phyloP scores from a whole-genome alignment of 1,140 invertebrate species.

The Procambarus clarkii region DNA sequence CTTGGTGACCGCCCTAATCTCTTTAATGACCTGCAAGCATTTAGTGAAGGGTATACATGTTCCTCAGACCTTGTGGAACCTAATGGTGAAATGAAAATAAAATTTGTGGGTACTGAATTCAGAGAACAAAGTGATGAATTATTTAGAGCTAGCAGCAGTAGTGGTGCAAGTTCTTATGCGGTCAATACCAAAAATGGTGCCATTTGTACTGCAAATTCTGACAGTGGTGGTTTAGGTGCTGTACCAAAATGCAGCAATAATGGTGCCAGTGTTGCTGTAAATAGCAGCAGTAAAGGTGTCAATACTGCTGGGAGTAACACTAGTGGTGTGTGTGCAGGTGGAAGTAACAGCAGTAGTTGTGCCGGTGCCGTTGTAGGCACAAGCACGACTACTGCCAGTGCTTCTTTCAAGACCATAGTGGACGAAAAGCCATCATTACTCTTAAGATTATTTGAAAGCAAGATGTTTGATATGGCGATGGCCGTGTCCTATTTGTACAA shows the following conservation, averaged over 20 bases:
- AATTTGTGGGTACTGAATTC: slow-evolving; percentile 11
- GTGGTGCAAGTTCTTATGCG: slow-evolving; percentile 26
- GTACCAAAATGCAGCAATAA: not conserved
- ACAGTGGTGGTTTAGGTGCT: not conserved
- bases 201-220: slow-evolving; percentile 14
- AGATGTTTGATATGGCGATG: slow-evolving; percentile 97
- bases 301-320: not conserved
- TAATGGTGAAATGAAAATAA: not conserved
- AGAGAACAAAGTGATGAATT: slow-evolving; percentile 53
- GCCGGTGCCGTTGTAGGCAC: not conserved
- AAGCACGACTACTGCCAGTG: not conserved
- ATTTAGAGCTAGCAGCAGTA: slow-evolving; percentile 72
- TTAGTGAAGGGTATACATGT: slow-evolving; percentile 39
- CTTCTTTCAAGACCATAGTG: slow-evolving; percentile 32
- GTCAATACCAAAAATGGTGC: slow-evolving; percentile 21
- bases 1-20: slow-evolving; percentile 10
- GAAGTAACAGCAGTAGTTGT: not conserved
- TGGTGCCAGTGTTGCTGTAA: not conserved
- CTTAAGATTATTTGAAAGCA: slow-evolving; percentile 95
- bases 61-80: slow-evolving; percentile 32
- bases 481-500: slow-evolving; percentile 98
- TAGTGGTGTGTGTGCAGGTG: not conserved
- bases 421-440: slow-evolving; percentile 80
- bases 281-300: not conserved
- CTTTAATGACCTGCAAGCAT: not conserved